Evolutionary conservation across 1,140 invertebrate genomes (phyloP), one percentile per base, ranked within the genome.

Genomic region (Latrodectus geometricus): DNA sequence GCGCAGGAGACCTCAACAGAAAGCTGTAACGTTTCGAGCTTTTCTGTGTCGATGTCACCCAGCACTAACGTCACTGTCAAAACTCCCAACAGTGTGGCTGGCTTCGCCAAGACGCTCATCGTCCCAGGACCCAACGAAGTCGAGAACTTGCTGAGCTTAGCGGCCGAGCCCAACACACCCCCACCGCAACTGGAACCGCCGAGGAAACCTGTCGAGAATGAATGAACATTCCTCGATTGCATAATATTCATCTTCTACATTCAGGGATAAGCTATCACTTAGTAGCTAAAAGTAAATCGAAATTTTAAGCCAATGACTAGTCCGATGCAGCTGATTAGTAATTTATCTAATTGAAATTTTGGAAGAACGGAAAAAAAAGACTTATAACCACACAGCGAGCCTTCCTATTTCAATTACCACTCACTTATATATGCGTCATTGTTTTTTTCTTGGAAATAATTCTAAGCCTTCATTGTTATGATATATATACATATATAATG

Each of bases 21-120:
- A 11, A 83, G 20, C 20, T 48, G 48, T 49, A 48, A 21, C 35
- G 49, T 48, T 50, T 82, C 80, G 15, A 54, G 69, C 0, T 17
- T 84, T 7, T 76, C 82, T 3, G 73, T 84, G 73, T 76, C 82
- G 23, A 4, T 76, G 35, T 68, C 74, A 0, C 23, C 83, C 15
- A 61, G 2, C 17, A 2, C 54, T 8, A 76, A 84, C 17, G 14
- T 76, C 20, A 35, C 72, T 8, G 35, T 66, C 54, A 84, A 84
- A 61, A 68, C 82, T 8, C 83, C 83, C 5, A 86, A 86, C 17
- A 86, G 48, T 66, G 75, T 76, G 5, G 83, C 83, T 14, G 83
- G 83, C n/a, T 86, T 86, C 66, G 83, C 83, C 65, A 86, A 86
- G 68, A 86, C 83, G 11, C 75, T 86, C 49, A 86, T 86, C 21